A percentile compares a stretch with the other conserved stretches of the same genome.
Evolutionary conservation across 1,140 invertebrate genomes (phyloP).

Genomic region (Dolichoris vasculosae): DNA sequence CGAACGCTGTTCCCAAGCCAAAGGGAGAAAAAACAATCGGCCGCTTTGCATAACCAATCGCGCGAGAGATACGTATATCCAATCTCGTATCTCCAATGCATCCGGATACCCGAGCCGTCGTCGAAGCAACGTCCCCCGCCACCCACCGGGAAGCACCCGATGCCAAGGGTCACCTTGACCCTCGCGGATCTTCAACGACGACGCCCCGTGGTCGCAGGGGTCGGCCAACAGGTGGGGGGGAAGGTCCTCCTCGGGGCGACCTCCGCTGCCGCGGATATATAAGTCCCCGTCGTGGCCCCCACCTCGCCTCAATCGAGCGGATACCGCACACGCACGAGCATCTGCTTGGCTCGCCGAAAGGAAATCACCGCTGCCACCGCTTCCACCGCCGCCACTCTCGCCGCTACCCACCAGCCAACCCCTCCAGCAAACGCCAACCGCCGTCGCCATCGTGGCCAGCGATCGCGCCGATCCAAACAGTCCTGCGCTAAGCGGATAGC

Average conservation of each 20-base stretch:
- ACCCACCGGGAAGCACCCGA: not conserved
- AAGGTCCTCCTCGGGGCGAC: constrained; percentile 32
- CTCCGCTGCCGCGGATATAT: constrained; percentile 41
- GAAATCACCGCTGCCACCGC: not conserved
- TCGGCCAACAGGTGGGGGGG: not conserved
- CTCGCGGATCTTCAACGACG: constrained; percentile 2
- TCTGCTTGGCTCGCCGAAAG: constrained; percentile 42
- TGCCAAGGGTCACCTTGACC: constrained; percentile 20
- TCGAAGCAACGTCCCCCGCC: not conserved
- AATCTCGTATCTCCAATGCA: not conserved
- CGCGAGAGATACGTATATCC: too few relatives aligned
- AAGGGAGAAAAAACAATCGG: not conserved
- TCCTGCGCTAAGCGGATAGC: constrained; percentile 49
- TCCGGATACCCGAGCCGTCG: not conserved
- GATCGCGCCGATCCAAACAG: constrained; percentile 43
- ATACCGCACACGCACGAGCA: constrained; percentile 38
- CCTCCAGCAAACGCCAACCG: not conserved
- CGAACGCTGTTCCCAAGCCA: not conserved
- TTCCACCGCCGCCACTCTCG: not conserved
- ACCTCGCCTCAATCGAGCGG: constrained; percentile 39
- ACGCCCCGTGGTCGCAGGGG: not conserved
- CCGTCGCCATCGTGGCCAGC: not conserved
- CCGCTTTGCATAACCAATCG: not conserved
- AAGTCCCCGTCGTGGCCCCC: constrained; percentile 35
- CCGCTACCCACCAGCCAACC: not conserved